These are phyloP conservation scores for Dolichomitus sp. DNA, from an alignment of 2,888 invertebrate genomes.

Conservation along the genomic window DNA sequence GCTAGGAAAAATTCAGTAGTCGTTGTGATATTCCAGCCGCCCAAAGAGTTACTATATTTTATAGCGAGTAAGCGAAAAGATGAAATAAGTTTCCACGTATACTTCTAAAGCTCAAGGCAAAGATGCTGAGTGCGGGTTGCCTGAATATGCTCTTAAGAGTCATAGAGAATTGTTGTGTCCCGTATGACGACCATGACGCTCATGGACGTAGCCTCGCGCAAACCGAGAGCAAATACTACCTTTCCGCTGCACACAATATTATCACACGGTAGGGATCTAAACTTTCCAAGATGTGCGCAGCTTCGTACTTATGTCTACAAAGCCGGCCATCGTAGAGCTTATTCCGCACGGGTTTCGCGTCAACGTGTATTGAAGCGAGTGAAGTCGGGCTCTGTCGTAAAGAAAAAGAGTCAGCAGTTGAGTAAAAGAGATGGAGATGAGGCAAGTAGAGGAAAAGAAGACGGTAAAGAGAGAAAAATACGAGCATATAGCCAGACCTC, in stretches of 20 bases:
- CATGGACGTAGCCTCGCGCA: constrained; percentile 31
- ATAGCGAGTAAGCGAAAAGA: constrained; percentile 21
- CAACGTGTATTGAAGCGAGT: constrained; percentile 20
- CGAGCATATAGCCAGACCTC: constrained; percentile 49
- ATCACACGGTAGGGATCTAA: constrained; percentile 80
- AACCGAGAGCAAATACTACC: constrained; percentile 74
- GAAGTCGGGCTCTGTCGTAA: background rate
- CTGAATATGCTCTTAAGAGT: constrained; percentile 40
- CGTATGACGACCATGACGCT: constrained; percentile 53
- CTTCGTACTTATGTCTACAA: constrained; percentile 19
- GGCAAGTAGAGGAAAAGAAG: constrained; percentile 29
- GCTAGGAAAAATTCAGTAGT: too few relatives aligned
- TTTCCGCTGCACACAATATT: constrained; percentile 79
- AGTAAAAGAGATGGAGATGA: constrained; percentile 37
- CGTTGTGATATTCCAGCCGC: constrained; percentile 12
- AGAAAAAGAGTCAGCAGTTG: constrained; percentile 32
- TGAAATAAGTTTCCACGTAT: constrained; percentile 56
- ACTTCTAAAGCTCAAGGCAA: constrained; percentile 48
- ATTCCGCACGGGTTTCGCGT: constrained; percentile 27
- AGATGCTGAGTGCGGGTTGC: constrained; percentile 24
- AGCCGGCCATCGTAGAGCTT: constrained; percentile 30
- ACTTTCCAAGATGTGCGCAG: constrained; percentile 72
- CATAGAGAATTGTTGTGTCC: constrained; percentile 35
- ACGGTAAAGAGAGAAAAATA: constrained; percentile 22
- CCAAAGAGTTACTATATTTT: background rate